Percentiles rank a stretch among this genome's conserved stretches.
phyloP scores from a whole-genome alignment of 2,888 invertebrate species.

The Urechis unicinctus region DNA sequence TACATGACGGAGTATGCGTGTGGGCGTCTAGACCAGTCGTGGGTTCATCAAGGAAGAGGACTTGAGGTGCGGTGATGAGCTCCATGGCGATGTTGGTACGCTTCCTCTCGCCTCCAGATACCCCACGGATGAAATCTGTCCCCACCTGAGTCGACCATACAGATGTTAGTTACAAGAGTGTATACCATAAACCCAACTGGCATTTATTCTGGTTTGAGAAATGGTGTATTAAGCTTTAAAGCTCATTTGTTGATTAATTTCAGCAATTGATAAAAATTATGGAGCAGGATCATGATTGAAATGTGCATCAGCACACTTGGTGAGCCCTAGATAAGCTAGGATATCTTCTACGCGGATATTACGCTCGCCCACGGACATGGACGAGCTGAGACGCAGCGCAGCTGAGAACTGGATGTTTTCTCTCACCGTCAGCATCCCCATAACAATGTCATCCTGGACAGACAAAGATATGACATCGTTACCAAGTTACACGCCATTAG shows the following conservation, averaged over 20 bases:
- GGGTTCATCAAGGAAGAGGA: conserved; percentile 51
- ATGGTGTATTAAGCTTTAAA: too few relatives aligned
- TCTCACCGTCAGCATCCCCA: conserved; percentile 46
- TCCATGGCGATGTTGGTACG: conserved; percentile 51
- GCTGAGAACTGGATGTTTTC: conserved; percentile 50
- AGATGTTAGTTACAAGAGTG: too few relatives aligned
- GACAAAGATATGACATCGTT: too few relatives aligned
- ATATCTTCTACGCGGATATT: conserved; percentile 34
- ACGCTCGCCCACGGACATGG: conserved; percentile 24
- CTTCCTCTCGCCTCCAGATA: conserved; percentile 51
- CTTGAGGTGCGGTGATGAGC: conserved; percentile 45
- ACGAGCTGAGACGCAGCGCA: conserved; percentile 36
- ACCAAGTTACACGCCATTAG: too few relatives aligned
- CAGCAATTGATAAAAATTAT: too few relatives aligned
- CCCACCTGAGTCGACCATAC: conserved; percentile 31
- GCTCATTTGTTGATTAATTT: too few relatives aligned
- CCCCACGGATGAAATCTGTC: conserved; percentile 47
- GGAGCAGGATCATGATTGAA: too few relatives aligned
- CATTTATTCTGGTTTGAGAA: too few relatives aligned
- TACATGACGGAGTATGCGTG: conserved; percentile 48
- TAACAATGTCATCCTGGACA: conserved; percentile 48
- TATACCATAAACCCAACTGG: too few relatives aligned
- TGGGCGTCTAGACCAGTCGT: conserved; percentile 50
- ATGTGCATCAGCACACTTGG: conserved; percentile 42
- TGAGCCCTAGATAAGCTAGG: conserved; percentile 43